Base-by-base conservation (phyloP, 1,140 invertebrate genomes). In the Drosophila azteca region DNA sequence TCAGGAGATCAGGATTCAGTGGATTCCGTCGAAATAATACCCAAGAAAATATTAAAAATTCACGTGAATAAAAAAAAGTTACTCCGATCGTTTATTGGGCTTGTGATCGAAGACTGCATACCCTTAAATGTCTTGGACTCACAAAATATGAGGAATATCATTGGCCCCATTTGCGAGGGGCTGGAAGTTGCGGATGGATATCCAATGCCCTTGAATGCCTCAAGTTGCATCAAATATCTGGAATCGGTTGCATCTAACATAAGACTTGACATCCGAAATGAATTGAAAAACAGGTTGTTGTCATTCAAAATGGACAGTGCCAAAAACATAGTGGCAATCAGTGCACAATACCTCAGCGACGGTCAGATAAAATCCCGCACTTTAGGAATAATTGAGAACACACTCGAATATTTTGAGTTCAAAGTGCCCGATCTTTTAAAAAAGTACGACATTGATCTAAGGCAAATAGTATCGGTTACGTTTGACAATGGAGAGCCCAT, bases 21-120 rank as follows among this genome's bases (percentile, higher is more conserved):
- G 31, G 8, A 31, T 31, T 31, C 31, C 3, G 8, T 31, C 7
- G 3, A 31, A 31, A 31, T 31, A 31, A 31, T 31, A 9, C 31
- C 8, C 8, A 31, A 31, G 8, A 2, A 31, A 31, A 31, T 31
- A 3, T 31, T 13, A 24, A 57, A 55, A 51, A 43, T 50, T 29
- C n/a, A 22, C 39, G 15, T 52, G n/a, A 52, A 51, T 22, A 51
- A 31, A 51, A 62, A 52, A 51, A 9, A 41, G 6, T 39, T 62
- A 51, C 7, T 62, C 24, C 11, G 59, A 43, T 31, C 59, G 17
- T 45, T 52, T 44, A 52, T 52, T 51, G 49, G 59, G 5, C 41
- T 62, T 39, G 59, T 52, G n/a, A 62, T 49, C 9, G 59, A 62
- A 52, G 59, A 62, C 13, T 20, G 59, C 49, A 51, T 62, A 52